Percentiles rank a stretch among this genome's conserved stretches.
phyloP scores from a whole-genome alignment of 2,888 invertebrate species.

The Tenthredo notha region DNA sequence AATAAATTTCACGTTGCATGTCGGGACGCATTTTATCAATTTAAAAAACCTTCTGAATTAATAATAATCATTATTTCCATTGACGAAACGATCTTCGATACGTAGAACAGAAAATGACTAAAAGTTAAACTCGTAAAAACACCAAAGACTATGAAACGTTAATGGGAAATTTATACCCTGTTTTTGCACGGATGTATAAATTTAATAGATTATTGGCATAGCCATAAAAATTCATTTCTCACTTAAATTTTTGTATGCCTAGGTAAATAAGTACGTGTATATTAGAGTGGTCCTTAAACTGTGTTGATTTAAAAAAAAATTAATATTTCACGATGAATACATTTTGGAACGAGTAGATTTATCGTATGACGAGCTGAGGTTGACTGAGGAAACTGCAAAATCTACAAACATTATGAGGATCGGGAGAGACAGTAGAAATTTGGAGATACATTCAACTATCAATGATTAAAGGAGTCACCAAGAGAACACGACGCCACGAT shows the following conservation, averaged over 20 bases:
- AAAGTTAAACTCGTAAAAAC: conserved; percentile 40
- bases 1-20: neutral
- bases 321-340: too few relatives aligned
- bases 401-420: neutral
- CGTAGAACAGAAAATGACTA: neutral
- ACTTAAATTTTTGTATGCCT: conserved; percentile 29
- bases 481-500: neutral
- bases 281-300: too few relatives aligned
- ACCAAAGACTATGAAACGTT: conserved; percentile 29
- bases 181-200: conserved; percentile 52
- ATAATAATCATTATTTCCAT: neutral
- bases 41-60: neutral
- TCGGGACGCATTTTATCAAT: neutral
- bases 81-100: neutral
- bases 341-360: too few relatives aligned
- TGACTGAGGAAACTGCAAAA: neutral
- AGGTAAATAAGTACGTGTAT: neutral
- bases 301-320: too few relatives aligned
- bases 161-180: conserved; percentile 48
- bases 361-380: neutral
- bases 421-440: neutral
- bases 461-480: neutral
- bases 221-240: conserved; percentile 46
- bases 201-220: conserved; percentile 35
- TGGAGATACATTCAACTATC: neutral